Conservation (phyloP, 2,797 vertebrate species). For the Coregonus ussuriensis region DNA sequence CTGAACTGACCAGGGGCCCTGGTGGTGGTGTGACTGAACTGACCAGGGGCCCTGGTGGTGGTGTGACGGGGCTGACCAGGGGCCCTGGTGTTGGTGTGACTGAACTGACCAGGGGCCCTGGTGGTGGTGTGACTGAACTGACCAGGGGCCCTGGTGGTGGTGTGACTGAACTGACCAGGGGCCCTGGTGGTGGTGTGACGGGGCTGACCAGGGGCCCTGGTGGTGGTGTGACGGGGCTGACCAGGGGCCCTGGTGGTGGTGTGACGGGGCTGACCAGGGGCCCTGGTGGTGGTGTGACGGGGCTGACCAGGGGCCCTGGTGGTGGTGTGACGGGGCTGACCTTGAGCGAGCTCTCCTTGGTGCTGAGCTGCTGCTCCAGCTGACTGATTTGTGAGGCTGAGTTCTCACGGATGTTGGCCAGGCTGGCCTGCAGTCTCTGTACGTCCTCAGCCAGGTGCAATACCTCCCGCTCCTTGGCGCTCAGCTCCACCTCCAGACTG, state of each 20-base stretch:
- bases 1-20: not conserved
- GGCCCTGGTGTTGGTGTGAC: not conserved
- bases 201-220: not conserved
- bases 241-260: too few relatives aligned
- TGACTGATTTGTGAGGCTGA: conserved; percentile 85
- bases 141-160: too few relatives aligned
- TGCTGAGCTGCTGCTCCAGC: conserved; percentile 85
- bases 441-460: conserved; percentile 85
- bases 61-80: not conserved
- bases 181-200: too few relatives aligned
- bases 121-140: too few relatives aligned
- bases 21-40: not conserved
- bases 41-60: not conserved
- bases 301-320: too few relatives aligned
- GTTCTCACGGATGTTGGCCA: conserved; percentile 83
- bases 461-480: conserved; percentile 84
- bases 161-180: too few relatives aligned
- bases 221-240: not conserved
- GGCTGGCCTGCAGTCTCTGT: conserved; percentile 86
- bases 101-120: conserved; percentile 59
- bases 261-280: not conserved
- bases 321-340: conserved; percentile 57
- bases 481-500: conserved; percentile 85
- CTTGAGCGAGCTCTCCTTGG: conserved; percentile 85
- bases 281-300: not conserved